These are phyloP conservation scores for Muscicapa striata DNA, from an alignment of 2,797 vertebrate genomes.

Conservation along the genomic window DNA sequence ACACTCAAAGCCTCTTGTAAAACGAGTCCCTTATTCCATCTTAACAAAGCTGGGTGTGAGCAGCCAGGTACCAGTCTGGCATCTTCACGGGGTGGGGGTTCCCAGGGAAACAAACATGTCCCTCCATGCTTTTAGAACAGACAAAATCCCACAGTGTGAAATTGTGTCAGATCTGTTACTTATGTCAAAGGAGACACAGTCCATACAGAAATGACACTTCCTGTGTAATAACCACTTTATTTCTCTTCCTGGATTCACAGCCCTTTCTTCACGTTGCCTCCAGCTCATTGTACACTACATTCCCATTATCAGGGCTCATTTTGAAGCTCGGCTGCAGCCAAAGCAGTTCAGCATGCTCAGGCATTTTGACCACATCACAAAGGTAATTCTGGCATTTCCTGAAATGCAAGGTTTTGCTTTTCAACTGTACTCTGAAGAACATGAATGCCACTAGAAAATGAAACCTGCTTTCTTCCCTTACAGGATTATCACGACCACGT, in stretches of 20 bases:
- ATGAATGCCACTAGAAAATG: constrained; percentile 24
- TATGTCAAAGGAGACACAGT: not conserved
- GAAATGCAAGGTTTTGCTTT: constrained; percentile 5
- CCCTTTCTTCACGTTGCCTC: constrained; percentile 93
- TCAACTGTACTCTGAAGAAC: not conserved
- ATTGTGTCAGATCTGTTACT: not conserved
- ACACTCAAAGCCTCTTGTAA: not conserved
- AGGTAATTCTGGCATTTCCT: constrained; percentile 81
- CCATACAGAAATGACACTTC: not conserved
- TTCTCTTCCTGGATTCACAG: constrained; percentile 70
- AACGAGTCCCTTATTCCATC: not conserved
- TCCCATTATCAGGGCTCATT: constrained; percentile 92
- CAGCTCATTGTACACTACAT: constrained; percentile 97
- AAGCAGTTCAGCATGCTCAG: constrained; percentile 94
- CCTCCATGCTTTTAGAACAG: not conserved
- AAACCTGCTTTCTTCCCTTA: constrained; percentile 58
- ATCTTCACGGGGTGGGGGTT: not conserved
- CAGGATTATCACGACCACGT: constrained; percentile 99
- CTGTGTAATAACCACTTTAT: not conserved
- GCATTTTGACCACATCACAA: constrained; percentile 97
- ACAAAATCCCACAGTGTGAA: not conserved
- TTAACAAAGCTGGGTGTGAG: not conserved
- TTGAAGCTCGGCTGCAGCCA: constrained; percentile 92
- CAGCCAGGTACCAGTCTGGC: not conserved
- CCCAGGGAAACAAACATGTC: not conserved